These are phyloP conservation scores for Galeruca laticollis DNA, from an alignment of 2,888 invertebrate species.

Conservation along the genomic window DNA sequence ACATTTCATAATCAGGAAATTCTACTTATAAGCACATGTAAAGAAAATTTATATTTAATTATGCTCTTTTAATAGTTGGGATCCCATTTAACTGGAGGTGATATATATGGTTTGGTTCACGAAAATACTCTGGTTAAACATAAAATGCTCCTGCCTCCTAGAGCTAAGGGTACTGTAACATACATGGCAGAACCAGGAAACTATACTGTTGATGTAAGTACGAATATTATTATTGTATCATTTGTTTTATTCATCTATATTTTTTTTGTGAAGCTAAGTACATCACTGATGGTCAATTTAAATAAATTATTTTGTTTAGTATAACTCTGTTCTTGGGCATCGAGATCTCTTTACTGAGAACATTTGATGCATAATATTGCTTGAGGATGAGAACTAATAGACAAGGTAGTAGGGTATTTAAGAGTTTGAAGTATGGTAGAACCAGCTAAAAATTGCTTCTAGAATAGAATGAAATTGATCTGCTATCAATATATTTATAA, in stretches of 20 bases:
- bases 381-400: no score
- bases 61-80: constrained; percentile 74
- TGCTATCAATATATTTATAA: no score
- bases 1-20: background rate
- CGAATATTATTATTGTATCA: background rate
- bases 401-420: no score
- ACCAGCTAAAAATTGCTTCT: no score
- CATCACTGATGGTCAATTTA: no score
- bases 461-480: no score
- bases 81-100: constrained; percentile 99
- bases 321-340: no score
- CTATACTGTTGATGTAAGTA: constrained; percentile 90
- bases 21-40: background rate
- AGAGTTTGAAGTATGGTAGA: no score
- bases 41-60: background rate
- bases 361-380: no score
- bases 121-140: constrained; percentile 99
- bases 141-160: constrained; percentile 94
- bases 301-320: no score
- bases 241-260: constrained; percentile 8
- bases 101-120: constrained; percentile 94
- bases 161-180: constrained; percentile 95
- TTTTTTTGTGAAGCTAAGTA: no score
- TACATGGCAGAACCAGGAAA: constrained; percentile 94
- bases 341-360: no score